Evolutionary conservation across 2,888 invertebrate species (phyloP).

Genomic region (Platerodrilus igneus): DNA sequence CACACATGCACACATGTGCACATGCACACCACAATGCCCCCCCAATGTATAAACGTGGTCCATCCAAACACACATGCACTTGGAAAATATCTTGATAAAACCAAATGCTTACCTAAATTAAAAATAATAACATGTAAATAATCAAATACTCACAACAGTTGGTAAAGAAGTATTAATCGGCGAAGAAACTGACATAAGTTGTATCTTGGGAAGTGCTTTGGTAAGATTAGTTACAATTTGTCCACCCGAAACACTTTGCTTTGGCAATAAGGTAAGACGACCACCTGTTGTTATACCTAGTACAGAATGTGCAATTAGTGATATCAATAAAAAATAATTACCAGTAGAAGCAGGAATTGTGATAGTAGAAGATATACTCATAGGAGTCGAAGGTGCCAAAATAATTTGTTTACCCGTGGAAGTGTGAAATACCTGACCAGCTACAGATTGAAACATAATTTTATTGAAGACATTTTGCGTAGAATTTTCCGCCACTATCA

Average conservation of each 20-base stretch:
- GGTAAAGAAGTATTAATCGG: constrained; percentile 33
- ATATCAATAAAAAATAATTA: constrained; percentile 13
- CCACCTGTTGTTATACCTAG: constrained; percentile 53
- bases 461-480: constrained; percentile 37
- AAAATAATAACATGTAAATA: too few species aligned
- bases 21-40: too few species aligned
- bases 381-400: constrained; percentile 52
- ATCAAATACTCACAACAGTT: constrained; percentile 34
- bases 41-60: too few species aligned
- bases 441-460: constrained; percentile 39
- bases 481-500: constrained; percentile 17
- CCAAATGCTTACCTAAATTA: too few species aligned
- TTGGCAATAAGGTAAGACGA: constrained; percentile 55
- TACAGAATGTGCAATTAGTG: constrained; percentile 31
- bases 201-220: constrained; percentile 46
- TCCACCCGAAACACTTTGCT: constrained; percentile 49
- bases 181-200: constrained; percentile 41
- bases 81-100: too few species aligned
- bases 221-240: constrained; percentile 34
- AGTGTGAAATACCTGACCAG: constrained; percentile 68
- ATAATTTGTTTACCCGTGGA: constrained; percentile 66
- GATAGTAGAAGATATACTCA: constrained; percentile 39
- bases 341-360: constrained; percentile 43
- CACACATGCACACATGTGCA: too few species aligned
- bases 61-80: too few species aligned